Evolutionary conservation across 2,888 invertebrate genomes (phyloP), one percentile per base, ranked within the genome.

Genomic region (Phragmatobia fuliginosa): DNA sequence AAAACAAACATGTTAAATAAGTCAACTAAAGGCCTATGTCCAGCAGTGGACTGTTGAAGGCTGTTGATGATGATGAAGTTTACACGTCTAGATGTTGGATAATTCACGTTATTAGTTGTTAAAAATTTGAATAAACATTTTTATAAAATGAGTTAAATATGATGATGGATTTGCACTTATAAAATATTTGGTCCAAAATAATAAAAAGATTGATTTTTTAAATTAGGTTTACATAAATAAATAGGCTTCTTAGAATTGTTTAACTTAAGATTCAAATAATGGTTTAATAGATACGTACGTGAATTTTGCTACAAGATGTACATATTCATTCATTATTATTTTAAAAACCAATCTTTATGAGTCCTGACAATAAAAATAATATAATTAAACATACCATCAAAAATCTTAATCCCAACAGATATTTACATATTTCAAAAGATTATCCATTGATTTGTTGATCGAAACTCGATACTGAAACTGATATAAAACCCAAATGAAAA

Each of bases 401-500:
- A 36, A 36, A 56, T 33, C 28, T 36, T 28, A 38, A 38, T 28
- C 2, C 4, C 28, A 38, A 38, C 36, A 33, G 31, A 56, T n/a
- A 69, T 69, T 69, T 52, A 60, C 64, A 65, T 69, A 69, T 65
- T 69, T 69, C 56, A 36, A 58, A 25, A 60, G 60, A 64, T 59
- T 63, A 41, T 62, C 32, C 62, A 58, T 45, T 62, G 62, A 67
- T 71, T 41, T 33, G 66, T 74, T 56, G 59, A 60, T 38, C 60
- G 60, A 70, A 79, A 71, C 61, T 67, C 67, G 72, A 77, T 70
- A 80, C 66, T 58, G 28, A 58, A 41, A 41, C 66, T 71, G 64
- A 70, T 67, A 68, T 71, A 63, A 71, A 66, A 65, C 64, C 41
- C 32, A 70, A 77, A 80, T 80, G 62, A 77, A 67, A 67, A 66